Percentiles rank a stretch among this genome's conserved stretches.
Evolutionary conservation across 2,113 vertebrate genomes (phyloP).

Genomic region (Ploceus nigricollis): DNA sequence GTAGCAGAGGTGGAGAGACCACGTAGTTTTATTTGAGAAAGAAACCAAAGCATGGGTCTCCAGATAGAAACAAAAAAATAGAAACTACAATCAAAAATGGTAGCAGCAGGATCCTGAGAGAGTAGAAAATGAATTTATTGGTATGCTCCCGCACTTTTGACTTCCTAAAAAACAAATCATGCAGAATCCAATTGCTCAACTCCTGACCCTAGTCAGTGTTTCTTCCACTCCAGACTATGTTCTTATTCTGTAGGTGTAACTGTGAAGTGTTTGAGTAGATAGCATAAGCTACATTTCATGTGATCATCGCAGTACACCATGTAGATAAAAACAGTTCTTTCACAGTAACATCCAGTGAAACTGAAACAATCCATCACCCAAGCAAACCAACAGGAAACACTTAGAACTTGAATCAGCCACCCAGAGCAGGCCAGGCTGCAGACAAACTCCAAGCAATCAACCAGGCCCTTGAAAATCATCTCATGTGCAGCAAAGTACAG

Average conservation of each 20-base stretch:
- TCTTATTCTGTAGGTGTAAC: accelerated
- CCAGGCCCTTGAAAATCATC: not conserved
- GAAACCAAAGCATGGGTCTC: not conserved
- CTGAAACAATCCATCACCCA: not conserved
- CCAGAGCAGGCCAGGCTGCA: not conserved
- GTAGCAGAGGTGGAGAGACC: not conserved
- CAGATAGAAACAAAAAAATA: not conserved
- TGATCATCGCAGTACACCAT: not conserved
- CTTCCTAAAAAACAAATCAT: not conserved
- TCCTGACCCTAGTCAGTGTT: not conserved
- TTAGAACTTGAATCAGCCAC: not conserved
- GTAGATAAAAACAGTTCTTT: not conserved
- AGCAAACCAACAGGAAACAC: not conserved
- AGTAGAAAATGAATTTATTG: not conserved
- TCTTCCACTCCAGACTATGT: not conserved
- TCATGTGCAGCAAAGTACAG: not conserved
- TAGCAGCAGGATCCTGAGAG: not conserved
- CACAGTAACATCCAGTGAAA: not conserved
- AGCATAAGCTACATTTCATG: not conserved
- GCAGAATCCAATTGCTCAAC: not conserved
- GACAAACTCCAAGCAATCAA: not conserved
- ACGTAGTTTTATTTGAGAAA: not conserved
- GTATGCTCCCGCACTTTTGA: not conserved
- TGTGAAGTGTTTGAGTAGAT: not conserved
- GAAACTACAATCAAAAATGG: not conserved